Conservation (phyloP, 2,888 invertebrate genomes). For the Hypomecis punctinalis region DNA sequence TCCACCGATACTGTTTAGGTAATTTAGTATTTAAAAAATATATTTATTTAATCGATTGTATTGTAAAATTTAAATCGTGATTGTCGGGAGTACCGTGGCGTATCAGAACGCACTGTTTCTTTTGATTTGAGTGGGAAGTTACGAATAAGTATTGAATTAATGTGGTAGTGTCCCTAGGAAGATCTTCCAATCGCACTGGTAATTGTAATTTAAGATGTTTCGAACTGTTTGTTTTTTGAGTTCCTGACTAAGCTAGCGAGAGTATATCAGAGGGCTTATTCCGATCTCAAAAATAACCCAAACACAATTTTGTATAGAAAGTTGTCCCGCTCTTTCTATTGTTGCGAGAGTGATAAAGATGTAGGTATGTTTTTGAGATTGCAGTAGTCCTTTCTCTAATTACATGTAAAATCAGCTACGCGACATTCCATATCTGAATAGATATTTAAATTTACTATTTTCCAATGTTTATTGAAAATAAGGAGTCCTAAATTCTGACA, state of each 20-base stretch:
- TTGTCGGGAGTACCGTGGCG: constrained; percentile 69
- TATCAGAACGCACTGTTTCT: constrained; percentile 50
- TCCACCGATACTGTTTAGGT: constrained; percentile 67
- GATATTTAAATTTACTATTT: constrained; percentile 57
- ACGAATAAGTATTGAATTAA: constrained; percentile 61
- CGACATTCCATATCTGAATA: constrained; percentile 64
- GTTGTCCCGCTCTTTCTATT: not conserved
- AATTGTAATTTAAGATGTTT: constrained; percentile 62
- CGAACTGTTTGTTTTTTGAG: constrained; percentile 56
- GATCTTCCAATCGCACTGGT: constrained; percentile 66
- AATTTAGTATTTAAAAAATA: constrained; percentile 38
- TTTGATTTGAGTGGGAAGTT: constrained; percentile 61
- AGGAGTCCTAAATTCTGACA: not conserved
- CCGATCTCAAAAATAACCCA: not conserved
- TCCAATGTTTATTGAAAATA: constrained; percentile 2
- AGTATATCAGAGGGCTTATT: constrained; percentile 35
- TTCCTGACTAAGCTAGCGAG: constrained; percentile 35
- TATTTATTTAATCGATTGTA: constrained; percentile 36
- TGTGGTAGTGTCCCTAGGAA: constrained; percentile 72
- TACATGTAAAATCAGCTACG: constrained; percentile 45
- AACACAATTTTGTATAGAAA: not conserved
- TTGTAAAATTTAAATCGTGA: constrained; percentile 28
- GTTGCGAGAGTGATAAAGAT: constrained; percentile 23
- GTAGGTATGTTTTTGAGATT: not conserved
- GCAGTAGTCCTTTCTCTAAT: constrained; percentile 5